These are phyloP conservation scores for Adela reaumurella DNA, from an alignment of 2,888 invertebrate species.

Conservation along the genomic window DNA sequence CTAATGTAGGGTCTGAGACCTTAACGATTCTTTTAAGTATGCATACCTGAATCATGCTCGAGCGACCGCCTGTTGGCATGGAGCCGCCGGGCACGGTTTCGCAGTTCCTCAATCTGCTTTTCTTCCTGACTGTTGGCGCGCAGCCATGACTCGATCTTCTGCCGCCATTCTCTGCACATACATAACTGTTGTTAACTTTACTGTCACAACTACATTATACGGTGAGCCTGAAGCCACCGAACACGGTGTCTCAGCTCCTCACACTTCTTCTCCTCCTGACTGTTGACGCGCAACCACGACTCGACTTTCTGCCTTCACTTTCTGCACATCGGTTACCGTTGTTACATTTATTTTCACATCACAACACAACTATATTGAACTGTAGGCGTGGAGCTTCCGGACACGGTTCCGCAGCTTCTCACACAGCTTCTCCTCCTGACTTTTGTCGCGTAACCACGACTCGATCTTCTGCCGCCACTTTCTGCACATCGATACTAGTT, in stretches of 20 bases:
- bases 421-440: constrained; percentile 71
- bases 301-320: constrained; percentile 90
- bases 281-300: constrained; percentile 86
- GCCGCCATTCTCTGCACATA: constrained; percentile 71
- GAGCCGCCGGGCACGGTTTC: constrained; percentile 61
- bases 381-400: constrained; percentile 64
- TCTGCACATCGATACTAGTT: constrained; percentile 43
- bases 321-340: constrained; percentile 43
- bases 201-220: no score
- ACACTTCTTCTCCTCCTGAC: constrained; percentile 71
- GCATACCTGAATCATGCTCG: constrained; percentile 77
- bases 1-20: no score
- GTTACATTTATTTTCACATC: no score
- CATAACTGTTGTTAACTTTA: no score
- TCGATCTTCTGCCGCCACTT: constrained; percentile 90
- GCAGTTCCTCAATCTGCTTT: constrained; percentile 65
- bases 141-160: constrained; percentile 90
- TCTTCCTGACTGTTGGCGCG: constrained; percentile 83
- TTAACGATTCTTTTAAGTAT: no score
- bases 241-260: constrained; percentile 65
- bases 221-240: constrained; percentile 64
- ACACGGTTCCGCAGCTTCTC: constrained; percentile 65
- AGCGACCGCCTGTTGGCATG: constrained; percentile 73
- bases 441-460: constrained; percentile 86
- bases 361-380: no score